These are phyloP conservation scores for Drosophila leonis DNA, from an alignment of 2,888 invertebrate species.

Conservation along the genomic window DNA sequence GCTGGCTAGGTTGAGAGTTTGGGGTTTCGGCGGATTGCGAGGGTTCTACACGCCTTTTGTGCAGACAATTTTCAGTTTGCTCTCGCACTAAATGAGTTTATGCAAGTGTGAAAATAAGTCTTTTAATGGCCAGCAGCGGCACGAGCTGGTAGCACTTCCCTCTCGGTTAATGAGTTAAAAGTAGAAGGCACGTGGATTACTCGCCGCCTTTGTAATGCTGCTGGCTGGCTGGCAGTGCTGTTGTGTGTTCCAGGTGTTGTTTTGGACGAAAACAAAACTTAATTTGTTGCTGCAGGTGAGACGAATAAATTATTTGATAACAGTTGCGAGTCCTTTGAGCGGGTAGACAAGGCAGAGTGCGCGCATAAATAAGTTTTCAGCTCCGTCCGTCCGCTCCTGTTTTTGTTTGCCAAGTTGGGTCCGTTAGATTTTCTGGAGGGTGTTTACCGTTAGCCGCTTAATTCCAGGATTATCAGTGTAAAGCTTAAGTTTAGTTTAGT, in stretches of 20 bases:
- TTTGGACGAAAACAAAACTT: constrained; percentile 62
- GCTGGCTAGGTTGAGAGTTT: constrained; percentile 39
- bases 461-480: constrained; percentile 71
- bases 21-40: constrained; percentile 2
- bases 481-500: constrained; percentile 53
- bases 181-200: constrained; percentile 77
- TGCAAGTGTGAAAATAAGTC: constrained; percentile 82
- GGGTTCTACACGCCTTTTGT: constrained; percentile 28
- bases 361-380: constrained; percentile 73
- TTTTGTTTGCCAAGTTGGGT: constrained; percentile 46
- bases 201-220: constrained; percentile 40
- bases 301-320: constrained; percentile 80
- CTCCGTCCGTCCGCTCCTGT: constrained; percentile 26
- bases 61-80: constrained; percentile 64
- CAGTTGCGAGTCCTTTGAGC: constrained; percentile 52
- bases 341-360: constrained; percentile 8
- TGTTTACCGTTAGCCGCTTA: constrained; percentile 66
- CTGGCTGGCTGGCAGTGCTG: not conserved
- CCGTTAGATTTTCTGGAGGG: constrained; percentile 16
- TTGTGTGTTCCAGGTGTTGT: constrained; percentile 28
- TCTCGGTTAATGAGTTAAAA: constrained; percentile 77
- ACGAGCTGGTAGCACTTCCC: constrained; percentile 35
- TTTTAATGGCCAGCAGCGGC: constrained; percentile 70
- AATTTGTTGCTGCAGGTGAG: constrained; percentile 79
- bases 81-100: constrained; percentile 77